phyloP scores from a whole-genome alignment of 2,113 vertebrate genomes.

The Vombatus ursinus region DNA sequence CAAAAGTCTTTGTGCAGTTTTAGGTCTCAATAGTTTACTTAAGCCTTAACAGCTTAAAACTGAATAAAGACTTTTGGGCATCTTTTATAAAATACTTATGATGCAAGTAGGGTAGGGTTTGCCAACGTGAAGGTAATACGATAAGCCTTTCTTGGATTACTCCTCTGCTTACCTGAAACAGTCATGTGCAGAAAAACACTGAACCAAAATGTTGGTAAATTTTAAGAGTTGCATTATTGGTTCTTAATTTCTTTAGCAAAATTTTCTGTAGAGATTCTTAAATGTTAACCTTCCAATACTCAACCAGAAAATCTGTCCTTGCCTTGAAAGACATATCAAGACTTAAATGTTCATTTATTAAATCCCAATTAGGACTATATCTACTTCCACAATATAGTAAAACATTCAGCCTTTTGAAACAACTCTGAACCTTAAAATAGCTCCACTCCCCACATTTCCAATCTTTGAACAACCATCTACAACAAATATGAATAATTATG shows the following conservation, averaged over 20 bases:
- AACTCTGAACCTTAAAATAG: neutral
- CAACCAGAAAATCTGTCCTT: neutral
- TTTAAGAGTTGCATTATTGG: neutral
- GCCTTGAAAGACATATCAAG: neutral
- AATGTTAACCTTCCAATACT: neutral
- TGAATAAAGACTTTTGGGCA: too few relatives aligned
- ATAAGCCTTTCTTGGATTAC: neutral
- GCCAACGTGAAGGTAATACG: neutral
- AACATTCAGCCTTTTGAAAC: neutral
- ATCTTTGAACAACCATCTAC: neutral
- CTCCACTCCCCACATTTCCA: neutral
- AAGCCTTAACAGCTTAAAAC: neutral
- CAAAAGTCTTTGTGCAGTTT: neutral
- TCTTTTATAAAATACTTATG: slow-evolving; percentile 26
- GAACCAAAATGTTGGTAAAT: neutral
- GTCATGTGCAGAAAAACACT: neutral
- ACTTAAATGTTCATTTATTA: neutral
- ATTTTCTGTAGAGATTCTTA: neutral
- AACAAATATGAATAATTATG: neutral
- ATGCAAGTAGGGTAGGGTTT: neutral
- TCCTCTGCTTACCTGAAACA: neutral
- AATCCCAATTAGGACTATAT: neutral
- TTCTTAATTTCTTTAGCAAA: neutral
- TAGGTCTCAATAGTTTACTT: neutral
- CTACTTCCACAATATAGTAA: neutral